These are phyloP conservation scores for Panthera uncia DNA, from an alignment of 2,113 vertebrate genomes.

Conservation along the genomic window DNA sequence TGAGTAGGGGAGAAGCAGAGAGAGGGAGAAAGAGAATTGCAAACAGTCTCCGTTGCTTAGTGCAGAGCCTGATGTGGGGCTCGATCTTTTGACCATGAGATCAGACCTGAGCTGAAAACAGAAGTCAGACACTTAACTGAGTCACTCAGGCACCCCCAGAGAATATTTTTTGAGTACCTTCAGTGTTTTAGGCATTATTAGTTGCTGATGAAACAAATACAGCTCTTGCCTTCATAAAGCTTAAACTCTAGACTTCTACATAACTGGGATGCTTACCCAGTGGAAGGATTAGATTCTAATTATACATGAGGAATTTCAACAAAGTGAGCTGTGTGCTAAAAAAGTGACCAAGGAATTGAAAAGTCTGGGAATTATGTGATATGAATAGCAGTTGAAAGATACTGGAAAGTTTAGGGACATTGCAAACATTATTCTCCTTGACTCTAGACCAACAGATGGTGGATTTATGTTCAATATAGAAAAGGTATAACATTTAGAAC, in stretches of 20 bases:
- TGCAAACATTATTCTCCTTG: background rate
- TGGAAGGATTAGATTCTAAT: background rate
- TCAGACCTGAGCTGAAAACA: too few species aligned
- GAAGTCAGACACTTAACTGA: too few species aligned
- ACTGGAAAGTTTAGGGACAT: background rate
- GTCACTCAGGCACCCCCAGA: background rate
- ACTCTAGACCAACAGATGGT: background rate
- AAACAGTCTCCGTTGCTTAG: too few species aligned
- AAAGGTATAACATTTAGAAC: background rate
- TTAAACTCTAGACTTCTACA: background rate
- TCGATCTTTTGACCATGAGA: too few species aligned
- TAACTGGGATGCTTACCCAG: background rate
- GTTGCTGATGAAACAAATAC: background rate
- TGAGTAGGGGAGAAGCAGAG: too few species aligned
- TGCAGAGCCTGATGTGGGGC: too few species aligned
- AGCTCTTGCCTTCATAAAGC: background rate
- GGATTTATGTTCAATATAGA: background rate
- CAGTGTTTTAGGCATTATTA: slow-evolving; percentile 23
- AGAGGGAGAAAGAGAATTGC: too few species aligned
- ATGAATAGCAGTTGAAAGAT: background rate
- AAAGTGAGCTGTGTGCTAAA: background rate
- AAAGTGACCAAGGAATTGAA: background rate
- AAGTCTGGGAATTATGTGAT: background rate
- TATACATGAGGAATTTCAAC: background rate
- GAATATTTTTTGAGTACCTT: background rate